Evolutionary conservation across 2,797 vertebrate genomes (phyloP), one percentile per base, ranked within the genome.

Genomic region (Rhyacichthys aspro): DNA sequence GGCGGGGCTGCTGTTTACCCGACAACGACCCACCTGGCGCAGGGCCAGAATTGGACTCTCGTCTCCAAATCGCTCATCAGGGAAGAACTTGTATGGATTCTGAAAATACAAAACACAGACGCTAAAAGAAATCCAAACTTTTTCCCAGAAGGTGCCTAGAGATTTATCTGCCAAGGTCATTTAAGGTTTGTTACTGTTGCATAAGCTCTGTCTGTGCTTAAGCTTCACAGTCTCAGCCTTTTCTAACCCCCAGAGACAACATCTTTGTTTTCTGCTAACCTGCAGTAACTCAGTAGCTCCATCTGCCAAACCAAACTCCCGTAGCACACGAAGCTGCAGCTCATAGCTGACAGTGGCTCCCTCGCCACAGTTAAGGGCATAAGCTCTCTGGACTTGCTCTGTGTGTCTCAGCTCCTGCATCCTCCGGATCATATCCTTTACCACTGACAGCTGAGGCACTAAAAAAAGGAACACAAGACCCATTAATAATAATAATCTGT

Each of bases 31-130:
- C 56, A 95, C 90, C 89, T 96, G 96, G 55, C 96, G 94, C 85
- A 96, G 58, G n/a, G 95, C 94, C 86, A 98, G 89, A 57, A 97
- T 94, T 0, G 97, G 97, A 90, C 98, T 99, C 90, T 98, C 98
- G 0, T 99, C 98, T 70, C 97, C 97, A 76, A 99, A 99, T 15
- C 96, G 93, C 76, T 98, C 97, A 46, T 99, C 97, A 0, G 98
- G 98, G 83, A 99, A 99, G 90, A 98, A 99, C 85, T 99, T 99
- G 90, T 96, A 96, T 12, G 97, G 98, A 88, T 99, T 99, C 97
- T 99, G 53, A 55, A 72, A 48, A 72, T 45, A 65, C 47, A 16
- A 62, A 61, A 55, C 28, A 59, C 0, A 11, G 1, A 12, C 37
- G 46, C 3, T 59, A 2, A 5, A 55, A 14, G 15, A 42, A 39